Conservation (phyloP, 2,113 vertebrate species). For the Tenrec ecaudatus region DNA sequence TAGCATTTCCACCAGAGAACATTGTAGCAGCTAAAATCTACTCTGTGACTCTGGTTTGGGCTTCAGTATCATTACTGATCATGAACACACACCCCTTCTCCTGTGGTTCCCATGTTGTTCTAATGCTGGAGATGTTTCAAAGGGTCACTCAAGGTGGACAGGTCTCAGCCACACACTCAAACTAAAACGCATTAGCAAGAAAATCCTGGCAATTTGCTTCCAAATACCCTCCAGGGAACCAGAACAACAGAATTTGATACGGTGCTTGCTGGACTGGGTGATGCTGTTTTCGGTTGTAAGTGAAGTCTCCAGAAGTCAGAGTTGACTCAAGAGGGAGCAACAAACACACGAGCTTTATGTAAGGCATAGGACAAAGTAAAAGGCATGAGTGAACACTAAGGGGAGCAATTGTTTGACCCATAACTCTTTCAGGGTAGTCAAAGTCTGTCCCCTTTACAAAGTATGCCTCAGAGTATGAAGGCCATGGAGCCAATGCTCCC, state of each 20-base stretch:
- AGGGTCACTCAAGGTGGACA: neutral
- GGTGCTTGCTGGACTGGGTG: neutral
- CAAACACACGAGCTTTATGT: neutral
- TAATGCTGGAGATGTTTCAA: neutral
- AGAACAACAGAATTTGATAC: too few species aligned
- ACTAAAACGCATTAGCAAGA: neutral
- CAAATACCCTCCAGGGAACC: neutral
- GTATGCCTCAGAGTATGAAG: too few species aligned
- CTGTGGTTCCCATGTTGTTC: neutral
- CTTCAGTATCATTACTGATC: neutral
- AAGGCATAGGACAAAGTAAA: neutral
- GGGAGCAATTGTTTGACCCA: fast-evolving
- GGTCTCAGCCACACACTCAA: neutral
- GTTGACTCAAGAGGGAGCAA: neutral
- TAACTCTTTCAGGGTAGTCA: neutral
- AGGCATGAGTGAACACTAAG: neutral
- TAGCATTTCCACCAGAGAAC: too few species aligned
- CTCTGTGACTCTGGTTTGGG: too few species aligned
- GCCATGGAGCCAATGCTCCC: neutral
- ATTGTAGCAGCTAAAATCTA: too few species aligned
- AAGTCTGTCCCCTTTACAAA: neutral
- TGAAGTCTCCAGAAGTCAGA: neutral
- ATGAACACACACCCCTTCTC: too few species aligned
- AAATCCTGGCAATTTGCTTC: neutral
- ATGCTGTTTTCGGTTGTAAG: neutral